Evolutionary conservation across 2,113 vertebrate species (phyloP).

Genomic region (Pterophyllum scalare): DNA sequence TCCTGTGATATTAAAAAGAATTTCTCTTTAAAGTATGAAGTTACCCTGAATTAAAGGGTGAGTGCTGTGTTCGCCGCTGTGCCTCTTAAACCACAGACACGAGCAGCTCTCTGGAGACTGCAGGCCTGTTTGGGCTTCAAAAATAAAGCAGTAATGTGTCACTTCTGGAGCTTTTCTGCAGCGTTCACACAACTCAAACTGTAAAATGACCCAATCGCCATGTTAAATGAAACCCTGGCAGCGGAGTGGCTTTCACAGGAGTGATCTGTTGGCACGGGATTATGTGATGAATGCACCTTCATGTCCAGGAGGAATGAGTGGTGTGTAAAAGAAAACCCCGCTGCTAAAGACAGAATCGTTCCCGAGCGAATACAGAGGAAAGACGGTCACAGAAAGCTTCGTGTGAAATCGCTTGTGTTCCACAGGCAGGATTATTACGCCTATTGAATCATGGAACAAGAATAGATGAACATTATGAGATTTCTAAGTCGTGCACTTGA

Average conservation of each 20-base stretch:
- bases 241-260: neutral
- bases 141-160: neutral
- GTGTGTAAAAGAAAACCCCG: neutral
- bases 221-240: neutral
- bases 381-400: neutral
- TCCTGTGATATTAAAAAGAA: neutral
- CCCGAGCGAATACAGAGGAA: neutral
- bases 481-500: neutral
- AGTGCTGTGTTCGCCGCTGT: neutral
- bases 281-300: neutral
- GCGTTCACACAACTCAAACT: neutral
- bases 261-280: fast-evolving
- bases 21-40: neutral
- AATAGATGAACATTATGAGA: neutral
- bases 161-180: neutral
- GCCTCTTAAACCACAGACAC: neutral
- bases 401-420: neutral
- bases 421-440: neutral
- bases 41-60: neutral
- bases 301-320: neutral
- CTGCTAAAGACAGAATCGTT: neutral
- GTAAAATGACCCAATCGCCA: neutral
- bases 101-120: neutral
- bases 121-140: fast-evolving
- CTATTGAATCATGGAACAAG: neutral